Evolutionary conservation across 1,140 invertebrate genomes (phyloP).

Genomic region (Trichonephila inaurata): DNA sequence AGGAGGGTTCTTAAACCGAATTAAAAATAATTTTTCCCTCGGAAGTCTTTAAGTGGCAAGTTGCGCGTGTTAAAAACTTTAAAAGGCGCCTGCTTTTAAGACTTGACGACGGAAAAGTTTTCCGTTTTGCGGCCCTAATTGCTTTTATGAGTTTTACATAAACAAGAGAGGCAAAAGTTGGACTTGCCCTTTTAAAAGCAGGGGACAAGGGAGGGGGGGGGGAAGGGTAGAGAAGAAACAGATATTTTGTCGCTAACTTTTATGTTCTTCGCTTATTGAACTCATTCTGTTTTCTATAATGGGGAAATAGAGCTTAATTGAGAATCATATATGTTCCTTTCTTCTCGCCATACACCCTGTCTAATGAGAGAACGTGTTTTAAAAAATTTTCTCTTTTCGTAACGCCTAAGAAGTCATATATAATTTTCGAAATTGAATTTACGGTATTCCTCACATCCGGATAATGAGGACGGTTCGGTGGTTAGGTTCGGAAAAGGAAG

Average conservation of each 20-base stretch:
- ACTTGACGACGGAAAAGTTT: slow-evolving; percentile 5
- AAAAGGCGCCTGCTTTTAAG: slow-evolving; percentile 4
- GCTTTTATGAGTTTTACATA: slow-evolving; percentile 65
- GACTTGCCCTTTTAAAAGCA: not conserved
- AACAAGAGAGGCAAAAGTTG: slow-evolving; percentile 3
- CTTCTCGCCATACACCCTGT: not conserved
- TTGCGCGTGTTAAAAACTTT: slow-evolving; percentile 46
- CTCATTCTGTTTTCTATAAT: slow-evolving; percentile 39
- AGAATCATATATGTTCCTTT: slow-evolving; percentile 13
- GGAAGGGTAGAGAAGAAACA: not conserved
- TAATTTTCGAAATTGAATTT: slow-evolving; percentile 45
- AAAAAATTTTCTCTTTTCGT: not conserved
- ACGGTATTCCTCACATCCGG: not conserved
- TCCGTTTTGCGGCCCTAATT: slow-evolving; percentile 37
- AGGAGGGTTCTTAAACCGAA: not conserved
- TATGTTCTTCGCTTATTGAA: slow-evolving; percentile 36
- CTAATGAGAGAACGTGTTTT: not conserved
- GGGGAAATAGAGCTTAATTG: slow-evolving; percentile 36
- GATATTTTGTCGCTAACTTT: slow-evolving; percentile 44
- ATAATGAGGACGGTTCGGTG: not conserved
- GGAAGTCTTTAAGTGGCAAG: slow-evolving; percentile 38
- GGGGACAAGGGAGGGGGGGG: not conserved
- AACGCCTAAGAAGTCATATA: not conserved
- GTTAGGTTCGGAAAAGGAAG: not conserved
- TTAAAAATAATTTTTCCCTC: slow-evolving; percentile 30